Conservation (phyloP, 1,140 invertebrate genomes). For the Ceratina australensis region DNA sequence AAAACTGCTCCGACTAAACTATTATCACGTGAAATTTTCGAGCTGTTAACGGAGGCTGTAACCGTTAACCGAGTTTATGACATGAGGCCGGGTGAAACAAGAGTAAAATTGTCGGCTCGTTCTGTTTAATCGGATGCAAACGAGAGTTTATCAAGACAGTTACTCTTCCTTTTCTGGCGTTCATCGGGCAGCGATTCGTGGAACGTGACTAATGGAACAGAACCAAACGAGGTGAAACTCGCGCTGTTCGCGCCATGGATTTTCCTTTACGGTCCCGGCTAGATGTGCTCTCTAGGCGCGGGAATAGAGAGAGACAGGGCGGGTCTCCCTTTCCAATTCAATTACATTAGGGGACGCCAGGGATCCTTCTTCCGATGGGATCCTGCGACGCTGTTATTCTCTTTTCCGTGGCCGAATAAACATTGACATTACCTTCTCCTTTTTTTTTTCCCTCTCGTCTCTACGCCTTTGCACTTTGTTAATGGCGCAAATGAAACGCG, state of each 20-base stretch:
- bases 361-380: slow-evolving; percentile 20
- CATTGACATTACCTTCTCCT: neutral
- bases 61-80: too few species aligned
- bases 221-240: slow-evolving; percentile 39
- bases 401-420: neutral
- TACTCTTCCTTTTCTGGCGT: neutral
- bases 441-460: neutral
- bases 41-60: too few species aligned
- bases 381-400: slow-evolving; percentile 18
- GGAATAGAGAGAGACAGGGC: slow-evolving; percentile 9
- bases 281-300: slow-evolving; percentile 7
- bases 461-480: neutral
- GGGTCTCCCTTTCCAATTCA: slow-evolving; percentile 39
- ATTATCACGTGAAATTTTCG: too few species aligned
- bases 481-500: neutral
- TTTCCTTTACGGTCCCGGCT: slow-evolving; percentile 4
- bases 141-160: slow-evolving; percentile 17
- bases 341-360: slow-evolving; percentile 55
- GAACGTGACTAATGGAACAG: slow-evolving; percentile 43
- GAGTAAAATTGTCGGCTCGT: neutral
- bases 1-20: too few species aligned
- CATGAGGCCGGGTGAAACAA: too few species aligned
- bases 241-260: slow-evolving; percentile 19
- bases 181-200: neutral
- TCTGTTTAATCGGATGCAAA: slow-evolving; percentile 31